Conservation (phyloP, 1,140 invertebrate genomes). For the Armadillidium nasatum region DNA sequence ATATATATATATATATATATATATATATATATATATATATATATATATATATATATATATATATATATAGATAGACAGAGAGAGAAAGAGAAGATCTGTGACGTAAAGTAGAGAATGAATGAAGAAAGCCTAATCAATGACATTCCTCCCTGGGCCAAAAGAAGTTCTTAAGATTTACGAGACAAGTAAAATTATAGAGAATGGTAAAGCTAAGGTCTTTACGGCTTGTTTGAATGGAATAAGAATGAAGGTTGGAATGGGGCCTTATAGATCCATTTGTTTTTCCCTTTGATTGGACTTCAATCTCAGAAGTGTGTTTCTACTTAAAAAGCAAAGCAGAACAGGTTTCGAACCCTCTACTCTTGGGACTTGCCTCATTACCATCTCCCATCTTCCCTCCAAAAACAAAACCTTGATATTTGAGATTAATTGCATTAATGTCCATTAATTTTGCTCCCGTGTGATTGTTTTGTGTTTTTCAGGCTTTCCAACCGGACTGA, state of each 20-base stretch:
- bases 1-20: no score
- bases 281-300: neutral
- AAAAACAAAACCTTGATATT: neutral
- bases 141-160: no score
- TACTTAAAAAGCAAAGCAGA: neutral
- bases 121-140: no score
- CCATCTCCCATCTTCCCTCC: neutral
- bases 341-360: neutral
- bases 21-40: no score
- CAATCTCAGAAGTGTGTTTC: neutral
- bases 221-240: neutral
- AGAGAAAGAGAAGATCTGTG: no score
- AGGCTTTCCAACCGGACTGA: no score
- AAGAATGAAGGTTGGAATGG: neutral
- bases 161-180: no score
- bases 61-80: no score
- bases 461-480: neutral
- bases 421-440: conserved; percentile 4
- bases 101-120: no score
- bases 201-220: neutral
- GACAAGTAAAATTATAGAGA: no score
- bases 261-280: neutral
- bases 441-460: neutral
- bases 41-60: no score
- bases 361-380: neutral